Evolutionary conservation across 2,888 invertebrate genomes (phyloP).

Genomic region (Psylliodes chrysocephalus): DNA sequence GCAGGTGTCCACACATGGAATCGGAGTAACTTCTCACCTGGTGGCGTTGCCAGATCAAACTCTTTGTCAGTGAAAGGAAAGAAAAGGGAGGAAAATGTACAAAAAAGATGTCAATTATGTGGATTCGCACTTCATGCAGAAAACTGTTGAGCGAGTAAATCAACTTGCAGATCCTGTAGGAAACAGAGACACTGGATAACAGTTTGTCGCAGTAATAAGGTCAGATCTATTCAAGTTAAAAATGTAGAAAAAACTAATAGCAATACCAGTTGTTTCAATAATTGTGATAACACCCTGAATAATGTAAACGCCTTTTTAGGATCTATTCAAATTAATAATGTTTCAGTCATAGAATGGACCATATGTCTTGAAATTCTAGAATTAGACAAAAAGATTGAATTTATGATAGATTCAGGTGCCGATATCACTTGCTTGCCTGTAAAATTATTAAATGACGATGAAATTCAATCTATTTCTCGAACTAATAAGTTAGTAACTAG

Average conservation of each 20-base stretch:
- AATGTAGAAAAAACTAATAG: neutral
- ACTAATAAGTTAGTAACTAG: slow-evolving; percentile 29
- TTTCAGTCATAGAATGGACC: slow-evolving; percentile 8
- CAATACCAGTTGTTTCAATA: neutral
- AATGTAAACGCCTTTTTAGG: slow-evolving; percentile 6
- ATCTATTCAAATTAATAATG: neutral
- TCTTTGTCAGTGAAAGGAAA: too few relatives aligned
- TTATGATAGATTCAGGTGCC: slow-evolving; percentile 21
- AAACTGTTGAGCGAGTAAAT: slow-evolving; percentile 27
- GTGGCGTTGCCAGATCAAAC: too few relatives aligned
- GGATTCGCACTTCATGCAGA: slow-evolving; percentile 19
- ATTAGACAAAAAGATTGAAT: slow-evolving; percentile 8
- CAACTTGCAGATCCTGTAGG: slow-evolving; percentile 23
- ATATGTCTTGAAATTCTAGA: neutral
- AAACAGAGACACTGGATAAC: slow-evolving; percentile 28
- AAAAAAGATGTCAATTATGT: slow-evolving; percentile 7
- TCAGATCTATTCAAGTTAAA: slow-evolving; percentile 16
- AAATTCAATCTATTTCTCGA: neutral
- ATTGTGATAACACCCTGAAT: too few relatives aligned
- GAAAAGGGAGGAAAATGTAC: neutral
- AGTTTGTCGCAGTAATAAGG: slow-evolving; percentile 18
- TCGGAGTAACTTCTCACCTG: too few relatives aligned
- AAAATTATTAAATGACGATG: slow-evolving; percentile 8
- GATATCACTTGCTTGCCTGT: slow-evolving; percentile 20
- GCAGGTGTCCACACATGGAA: too few relatives aligned